A percentile compares a stretch with the other conserved stretches of the same genome.
Conservation (phyloP, 2,797 vertebrate species). For the Caiman crocodilus region DNA sequence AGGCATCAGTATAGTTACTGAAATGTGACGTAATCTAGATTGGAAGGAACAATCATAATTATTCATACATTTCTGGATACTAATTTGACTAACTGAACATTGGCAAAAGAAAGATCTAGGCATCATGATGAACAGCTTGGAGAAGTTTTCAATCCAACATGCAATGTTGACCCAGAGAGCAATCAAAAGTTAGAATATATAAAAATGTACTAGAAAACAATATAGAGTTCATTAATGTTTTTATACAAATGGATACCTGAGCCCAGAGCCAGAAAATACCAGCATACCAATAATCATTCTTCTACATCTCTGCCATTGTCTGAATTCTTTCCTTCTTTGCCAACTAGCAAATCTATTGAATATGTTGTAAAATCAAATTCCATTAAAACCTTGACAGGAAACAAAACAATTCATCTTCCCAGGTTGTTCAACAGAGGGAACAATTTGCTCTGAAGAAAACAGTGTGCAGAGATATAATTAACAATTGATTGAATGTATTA, state of each 20-base stretch:
- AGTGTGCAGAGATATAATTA: fast-evolving
- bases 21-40: not conserved
- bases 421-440: not conserved
- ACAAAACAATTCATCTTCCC: not conserved
- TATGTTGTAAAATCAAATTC: not conserved
- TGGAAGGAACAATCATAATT: not conserved
- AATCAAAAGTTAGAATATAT: not conserved
- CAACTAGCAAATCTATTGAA: not conserved
- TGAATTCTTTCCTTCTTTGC: no score
- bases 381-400: not conserved
- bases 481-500: not conserved
- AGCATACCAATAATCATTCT: not conserved
- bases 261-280: not conserved
- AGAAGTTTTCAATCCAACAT: not conserved
- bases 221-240: not conserved
- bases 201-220: not conserved
- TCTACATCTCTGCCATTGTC: not conserved
- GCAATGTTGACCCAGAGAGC: not conserved
- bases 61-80: not conserved
- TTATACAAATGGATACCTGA: not conserved
- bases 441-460: not conserved
- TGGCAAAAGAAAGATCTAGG: not conserved
- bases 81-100: not conserved
- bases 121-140: not conserved
- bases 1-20: not conserved